Conservation (phyloP, 2,888 invertebrate species). For the Liposcelis brunnea region DNA sequence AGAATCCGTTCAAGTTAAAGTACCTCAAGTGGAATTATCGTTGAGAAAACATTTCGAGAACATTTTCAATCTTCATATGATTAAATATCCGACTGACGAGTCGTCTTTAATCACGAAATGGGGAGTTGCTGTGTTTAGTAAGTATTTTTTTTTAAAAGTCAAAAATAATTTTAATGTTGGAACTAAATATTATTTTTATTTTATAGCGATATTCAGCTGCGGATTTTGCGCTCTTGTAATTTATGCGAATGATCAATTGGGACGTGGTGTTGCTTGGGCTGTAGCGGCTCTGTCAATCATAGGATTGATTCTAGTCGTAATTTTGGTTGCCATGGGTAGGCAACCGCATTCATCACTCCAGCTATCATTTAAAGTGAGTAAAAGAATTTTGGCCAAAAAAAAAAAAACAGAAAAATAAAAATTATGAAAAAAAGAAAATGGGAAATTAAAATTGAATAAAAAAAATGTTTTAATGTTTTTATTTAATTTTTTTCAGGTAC, state of each 20-base stretch:
- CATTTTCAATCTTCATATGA: conserved; percentile 50
- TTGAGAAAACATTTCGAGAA: conserved; percentile 21
- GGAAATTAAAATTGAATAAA: too few species aligned
- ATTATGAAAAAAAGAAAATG: too few species aligned
- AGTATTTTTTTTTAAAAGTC: conserved; percentile 23
- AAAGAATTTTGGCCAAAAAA: background rate
- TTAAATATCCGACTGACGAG: conserved; percentile 44
- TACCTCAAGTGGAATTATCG: conserved; percentile 22
- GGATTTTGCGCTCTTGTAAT: conserved; percentile 33
- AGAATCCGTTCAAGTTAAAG: conserved; percentile 18
- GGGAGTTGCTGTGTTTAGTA: conserved; percentile 37
- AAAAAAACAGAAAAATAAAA: too few species aligned
- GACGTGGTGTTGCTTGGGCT: conserved; percentile 21
- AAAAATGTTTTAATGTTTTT: background rate
- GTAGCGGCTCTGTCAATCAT: conserved; percentile 30
- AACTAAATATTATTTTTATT: conserved; percentile 15
- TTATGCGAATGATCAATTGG: conserved; percentile 21
- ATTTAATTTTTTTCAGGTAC: conserved; percentile 40
- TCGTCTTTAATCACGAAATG: conserved; percentile 48
- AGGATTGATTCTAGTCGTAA: conserved; percentile 33
- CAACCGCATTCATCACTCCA: conserved; percentile 46
- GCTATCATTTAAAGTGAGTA: conserved; percentile 50
- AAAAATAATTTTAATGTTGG: conserved; percentile 11
- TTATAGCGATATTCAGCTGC: conserved; percentile 37
- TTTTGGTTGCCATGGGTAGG: conserved; percentile 41